Conservation (phyloP, 2,113 vertebrate species). For the Xiphophorus hellerii region DNA sequence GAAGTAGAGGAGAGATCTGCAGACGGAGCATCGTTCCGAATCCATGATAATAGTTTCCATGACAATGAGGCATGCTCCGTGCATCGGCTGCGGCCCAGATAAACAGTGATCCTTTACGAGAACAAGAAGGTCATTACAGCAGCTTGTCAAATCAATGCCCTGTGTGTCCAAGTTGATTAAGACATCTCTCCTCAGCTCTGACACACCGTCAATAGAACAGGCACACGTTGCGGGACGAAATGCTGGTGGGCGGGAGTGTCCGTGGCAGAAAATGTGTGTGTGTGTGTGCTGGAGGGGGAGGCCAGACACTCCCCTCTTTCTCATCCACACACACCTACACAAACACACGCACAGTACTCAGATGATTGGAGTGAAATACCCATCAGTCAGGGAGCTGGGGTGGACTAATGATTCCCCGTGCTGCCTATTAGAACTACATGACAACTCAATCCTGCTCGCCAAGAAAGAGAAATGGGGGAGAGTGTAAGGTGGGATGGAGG, state of each 20-base stretch:
- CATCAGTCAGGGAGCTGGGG: constrained; percentile 96
- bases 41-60: constrained; percentile 92
- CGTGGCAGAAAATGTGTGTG: constrained; percentile 46
- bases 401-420: constrained; percentile 98
- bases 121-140: constrained; percentile 99
- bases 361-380: constrained; percentile 99
- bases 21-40: constrained; percentile 42
- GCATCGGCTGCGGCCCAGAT: constrained; percentile 86
- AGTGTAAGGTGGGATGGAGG: constrained; percentile 30
- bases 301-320: constrained; percentile 8
- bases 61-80: constrained; percentile 87
- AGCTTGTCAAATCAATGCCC: constrained; percentile 99
- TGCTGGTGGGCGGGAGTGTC: constrained; percentile 74
- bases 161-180: constrained; percentile 98
- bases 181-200: constrained; percentile 94
- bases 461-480: constrained; percentile 69
- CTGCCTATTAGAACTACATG: constrained; percentile 99
- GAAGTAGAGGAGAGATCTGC: constrained; percentile 15
- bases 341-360: constrained; percentile 73
- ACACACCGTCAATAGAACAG: constrained; percentile 92
- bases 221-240: constrained; percentile 39
- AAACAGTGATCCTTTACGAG: constrained; percentile 99
- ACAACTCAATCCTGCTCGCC: constrained; percentile 95
- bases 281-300: constrained; percentile 23
- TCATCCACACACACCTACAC: constrained; percentile 44